A percentile compares a stretch with the other conserved stretches of the same genome.
Conservation (phyloP, 2,797 vertebrate genomes). For the Leuciscus waleckii region DNA sequence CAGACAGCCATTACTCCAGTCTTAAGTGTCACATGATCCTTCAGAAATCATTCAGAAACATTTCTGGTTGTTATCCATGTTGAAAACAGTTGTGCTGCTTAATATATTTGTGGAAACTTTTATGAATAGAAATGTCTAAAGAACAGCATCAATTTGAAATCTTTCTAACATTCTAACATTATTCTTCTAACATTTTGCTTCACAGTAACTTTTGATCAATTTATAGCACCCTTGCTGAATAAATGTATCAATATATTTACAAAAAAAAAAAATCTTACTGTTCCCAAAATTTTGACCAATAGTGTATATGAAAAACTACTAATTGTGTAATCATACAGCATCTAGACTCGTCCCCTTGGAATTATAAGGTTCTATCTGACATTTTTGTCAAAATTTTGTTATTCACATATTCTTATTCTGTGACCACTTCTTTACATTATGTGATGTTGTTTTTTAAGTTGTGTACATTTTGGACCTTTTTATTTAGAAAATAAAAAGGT, state of each 20-base stretch:
- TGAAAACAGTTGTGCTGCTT: neutral
- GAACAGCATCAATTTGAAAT: neutral
- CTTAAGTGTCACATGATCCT: neutral
- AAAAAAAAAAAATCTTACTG: neutral
- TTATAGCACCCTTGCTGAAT: neutral
- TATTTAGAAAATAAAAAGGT: no score
- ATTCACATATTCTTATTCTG: no score
- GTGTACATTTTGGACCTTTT: no score
- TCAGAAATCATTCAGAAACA: neutral
- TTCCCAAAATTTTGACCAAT: neutral
- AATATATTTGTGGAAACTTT: neutral
- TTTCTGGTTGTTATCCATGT: neutral
- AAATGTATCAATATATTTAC: neutral
- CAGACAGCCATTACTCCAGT: neutral
- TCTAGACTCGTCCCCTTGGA: no score
- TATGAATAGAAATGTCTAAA: neutral
- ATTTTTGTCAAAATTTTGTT: no score
- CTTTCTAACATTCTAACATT: neutral
- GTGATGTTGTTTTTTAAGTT: no score
- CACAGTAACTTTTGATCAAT: neutral
- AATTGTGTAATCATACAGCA: neutral
- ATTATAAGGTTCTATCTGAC: no score
- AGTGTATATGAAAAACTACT: neutral
- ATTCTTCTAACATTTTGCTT: neutral
- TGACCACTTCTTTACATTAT: no score